Base-by-base conservation (phyloP, 2,797 vertebrate species). In the Sternotherus odoratus region DNA sequence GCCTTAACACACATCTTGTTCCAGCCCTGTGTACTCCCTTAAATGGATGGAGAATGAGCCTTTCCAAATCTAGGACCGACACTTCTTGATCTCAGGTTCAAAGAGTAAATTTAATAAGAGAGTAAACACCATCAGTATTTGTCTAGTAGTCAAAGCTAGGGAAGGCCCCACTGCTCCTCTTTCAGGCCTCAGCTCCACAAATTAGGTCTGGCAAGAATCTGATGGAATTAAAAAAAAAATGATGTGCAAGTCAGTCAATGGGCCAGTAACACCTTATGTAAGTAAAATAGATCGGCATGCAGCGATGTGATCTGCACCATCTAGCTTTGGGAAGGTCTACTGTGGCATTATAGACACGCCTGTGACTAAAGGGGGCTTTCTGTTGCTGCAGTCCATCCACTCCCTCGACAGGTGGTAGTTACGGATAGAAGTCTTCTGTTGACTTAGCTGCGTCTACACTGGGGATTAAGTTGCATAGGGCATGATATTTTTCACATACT, bases 1-100 rank as follows among this genome's bases (percentile, higher is more conserved):
- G 82, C 78, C 77, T 94, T 81, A 66, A 10, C 46, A 79, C 49
- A 79, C 66, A 23, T 48, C 12, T 10, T 66, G 36, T 87, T 79
- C 48, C 56, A 77, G 90, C 66, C 74, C 39, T 46, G 3, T 48
- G 24, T 87, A 17, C 36, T 95, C 92, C 86, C 23, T 69, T 90
- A 90, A 43, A 79, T 51, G 86, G 53, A 69, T 46, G 15, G 57
- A 92, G 3, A n/a, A 46, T 3, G 63, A 83, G 43, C 39, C 60
- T 91, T 89, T 94, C 83, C 86, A 81, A 88, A 46, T 57, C 57
- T 93, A 49, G 81, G 86, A 86, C 89, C 39, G 81, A 49, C 51
- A 92, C 39, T 26, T 87, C 96, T 85, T 92, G 89, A 60, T 30
- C 89, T 93, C 86, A 7, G 33, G 50, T 86, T 43, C 78, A 75